These are phyloP conservation scores for Typhlichthys subterraneus DNA, from an alignment of 2,797 vertebrate species.

Conservation along the genomic window DNA sequence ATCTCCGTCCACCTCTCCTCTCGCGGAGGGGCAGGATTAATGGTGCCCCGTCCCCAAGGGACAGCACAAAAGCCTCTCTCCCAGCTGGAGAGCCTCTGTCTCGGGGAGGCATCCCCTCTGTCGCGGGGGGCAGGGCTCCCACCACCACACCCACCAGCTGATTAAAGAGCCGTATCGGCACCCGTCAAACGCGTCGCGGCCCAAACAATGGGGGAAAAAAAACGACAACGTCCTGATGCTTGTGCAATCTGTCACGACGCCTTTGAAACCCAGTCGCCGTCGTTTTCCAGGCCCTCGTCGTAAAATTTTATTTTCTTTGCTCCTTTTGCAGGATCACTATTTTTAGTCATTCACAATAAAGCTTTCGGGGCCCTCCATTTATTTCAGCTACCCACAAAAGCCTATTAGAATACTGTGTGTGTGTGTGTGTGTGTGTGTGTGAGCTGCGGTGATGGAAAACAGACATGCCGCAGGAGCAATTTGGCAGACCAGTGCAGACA, in stretches of 20 bases:
- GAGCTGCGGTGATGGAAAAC: conserved; percentile 44
- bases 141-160: conserved; percentile 62
- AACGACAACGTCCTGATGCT: neutral
- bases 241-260: too few relatives aligned
- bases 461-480: conserved; percentile 28
- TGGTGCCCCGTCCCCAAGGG: conserved; percentile 59
- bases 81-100: conserved; percentile 68
- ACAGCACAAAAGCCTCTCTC: conserved; percentile 63
- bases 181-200: conserved; percentile 41
- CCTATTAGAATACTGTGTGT: conserved; percentile 5
- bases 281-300: too few relatives aligned
- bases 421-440: conserved; percentile 10
- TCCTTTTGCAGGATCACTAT: neutral
- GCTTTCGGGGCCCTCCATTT: conserved; percentile 13
- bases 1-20: conserved; percentile 44
- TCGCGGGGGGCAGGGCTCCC: conserved; percentile 2
- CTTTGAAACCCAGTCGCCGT: too few relatives aligned
- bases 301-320: too few relatives aligned
- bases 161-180: conserved; percentile 71
- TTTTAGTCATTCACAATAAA: conserved; percentile 5
- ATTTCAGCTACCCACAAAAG: conserved; percentile 25
- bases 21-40: conserved; percentile 67
- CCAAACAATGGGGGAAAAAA: conserved; percentile 49
- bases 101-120: conserved; percentile 18
- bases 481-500: conserved; percentile 35